Evolutionary conservation across 2,113 vertebrate species (phyloP).

Genomic region (Lagenorhynchus albirostris): DNA sequence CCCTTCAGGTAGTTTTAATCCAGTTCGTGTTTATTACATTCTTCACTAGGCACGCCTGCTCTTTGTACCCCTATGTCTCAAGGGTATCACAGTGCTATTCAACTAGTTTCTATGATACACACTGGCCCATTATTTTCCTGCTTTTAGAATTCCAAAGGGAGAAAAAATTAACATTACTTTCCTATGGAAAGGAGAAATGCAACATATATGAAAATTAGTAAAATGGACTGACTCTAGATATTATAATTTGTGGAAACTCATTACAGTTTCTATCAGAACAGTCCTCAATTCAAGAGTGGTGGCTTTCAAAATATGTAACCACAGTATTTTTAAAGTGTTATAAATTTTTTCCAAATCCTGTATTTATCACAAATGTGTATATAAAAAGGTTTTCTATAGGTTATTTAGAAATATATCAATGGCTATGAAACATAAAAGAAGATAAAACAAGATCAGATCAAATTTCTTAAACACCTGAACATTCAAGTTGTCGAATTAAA

Average conservation of each 20-base stretch:
- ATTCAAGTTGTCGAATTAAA: not conserved
- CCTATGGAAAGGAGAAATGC: not conserved
- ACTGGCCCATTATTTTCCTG: not conserved
- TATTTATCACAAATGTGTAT: not conserved
- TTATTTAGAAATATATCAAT: not conserved
- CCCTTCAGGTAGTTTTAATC: not conserved
- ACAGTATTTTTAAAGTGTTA: not conserved
- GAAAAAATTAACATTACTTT: not conserved
- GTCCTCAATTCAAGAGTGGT: not conserved
- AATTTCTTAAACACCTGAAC: not conserved
- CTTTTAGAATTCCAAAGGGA: not conserved
- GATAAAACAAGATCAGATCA: not conserved
- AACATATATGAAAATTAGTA: not conserved
- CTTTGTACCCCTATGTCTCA: not conserved
- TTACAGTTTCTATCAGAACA: not conserved
- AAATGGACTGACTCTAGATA: not conserved
- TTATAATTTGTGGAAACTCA: not conserved
- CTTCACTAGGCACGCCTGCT: rapidly evolving
- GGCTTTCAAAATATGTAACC: not conserved
- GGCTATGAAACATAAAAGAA: conserved; percentile 7
- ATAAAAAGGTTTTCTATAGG: not conserved
- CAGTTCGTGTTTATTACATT: not conserved
- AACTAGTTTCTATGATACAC: not conserved
- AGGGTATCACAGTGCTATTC: no score
- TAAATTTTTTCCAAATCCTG: not conserved